Percentiles rank a stretch among this genome's conserved stretches.
These are phyloP conservation scores for Homalodisca vitripennis DNA, from an alignment of 1,140 invertebrate genomes.

Conservation along the genomic window DNA sequence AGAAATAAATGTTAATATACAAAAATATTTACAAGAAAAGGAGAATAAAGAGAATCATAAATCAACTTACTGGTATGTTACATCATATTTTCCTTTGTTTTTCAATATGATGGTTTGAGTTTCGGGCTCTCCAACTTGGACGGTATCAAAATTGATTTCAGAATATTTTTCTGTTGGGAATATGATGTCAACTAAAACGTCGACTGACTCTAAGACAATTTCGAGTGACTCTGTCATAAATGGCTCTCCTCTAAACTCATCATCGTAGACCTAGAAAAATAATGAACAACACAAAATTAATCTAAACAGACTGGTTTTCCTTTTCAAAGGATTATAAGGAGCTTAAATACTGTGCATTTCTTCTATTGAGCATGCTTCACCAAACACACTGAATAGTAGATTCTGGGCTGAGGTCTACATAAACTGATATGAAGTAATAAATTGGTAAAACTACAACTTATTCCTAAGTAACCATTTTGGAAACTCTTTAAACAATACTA, in stretches of 20 bases:
- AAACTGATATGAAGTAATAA: no score
- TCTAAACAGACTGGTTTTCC: no score
- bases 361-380: no score
- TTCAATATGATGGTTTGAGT: constrained; percentile 3
- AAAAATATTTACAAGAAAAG: background rate
- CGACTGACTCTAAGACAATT: background rate
- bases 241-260: background rate
- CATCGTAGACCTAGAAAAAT: constrained; percentile 4
- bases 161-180: background rate
- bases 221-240: background rate
- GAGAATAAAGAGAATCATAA: no score
- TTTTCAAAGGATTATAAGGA: no score
- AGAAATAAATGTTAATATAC: background rate
- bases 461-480: no score
- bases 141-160: background rate
- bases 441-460: no score
- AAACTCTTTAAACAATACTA: no score
- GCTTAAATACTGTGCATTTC: no score
- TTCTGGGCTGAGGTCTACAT: no score
- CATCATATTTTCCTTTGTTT: constrained; percentile 13
- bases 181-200: constrained; percentile 9
- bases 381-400: no score
- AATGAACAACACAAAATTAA: no score
- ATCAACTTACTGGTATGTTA: background rate
- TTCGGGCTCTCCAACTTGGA: constrained; percentile 5